Conservation (phyloP, 2,113 vertebrate genomes). For the Dipodomys ordii region DNA sequence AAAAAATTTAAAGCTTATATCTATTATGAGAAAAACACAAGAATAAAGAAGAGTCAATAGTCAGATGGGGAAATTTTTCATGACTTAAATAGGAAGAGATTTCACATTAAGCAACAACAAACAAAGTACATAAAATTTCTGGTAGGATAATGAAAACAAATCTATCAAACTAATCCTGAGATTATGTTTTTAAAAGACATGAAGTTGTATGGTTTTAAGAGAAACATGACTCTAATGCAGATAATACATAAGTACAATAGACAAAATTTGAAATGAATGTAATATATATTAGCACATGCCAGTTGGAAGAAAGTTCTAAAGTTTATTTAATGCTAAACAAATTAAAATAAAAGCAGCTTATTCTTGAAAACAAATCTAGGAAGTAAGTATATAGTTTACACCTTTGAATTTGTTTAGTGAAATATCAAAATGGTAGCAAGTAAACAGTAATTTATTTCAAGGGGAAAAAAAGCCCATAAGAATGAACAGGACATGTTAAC, state of each 20-base stretch:
- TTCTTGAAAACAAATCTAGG: background rate
- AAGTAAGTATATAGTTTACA: background rate
- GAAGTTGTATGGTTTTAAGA: background rate
- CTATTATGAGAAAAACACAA: background rate
- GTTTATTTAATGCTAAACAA: background rate
- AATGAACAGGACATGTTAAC: background rate
- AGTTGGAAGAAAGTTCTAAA: background rate
- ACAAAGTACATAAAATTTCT: background rate
- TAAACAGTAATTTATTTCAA: background rate
- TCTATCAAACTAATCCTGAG: background rate
- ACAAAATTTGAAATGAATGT: background rate
- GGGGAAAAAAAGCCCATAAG: background rate
- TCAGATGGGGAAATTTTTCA: background rate
- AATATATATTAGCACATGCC: background rate
- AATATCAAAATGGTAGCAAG: background rate
- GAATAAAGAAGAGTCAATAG: background rate
- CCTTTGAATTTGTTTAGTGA: background rate
- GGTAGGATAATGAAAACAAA: background rate
- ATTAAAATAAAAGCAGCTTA: conserved; percentile 8
- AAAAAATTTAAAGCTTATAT: background rate
- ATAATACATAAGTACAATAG: background rate
- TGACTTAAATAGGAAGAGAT: background rate
- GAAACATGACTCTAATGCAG: background rate
- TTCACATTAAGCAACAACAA: background rate
- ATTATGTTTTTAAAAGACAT: background rate